A percentile compares a stretch with the other conserved stretches of the same genome.
phyloP scores from a whole-genome alignment of 2,888 invertebrate species.

The Nomada fucata region DNA sequence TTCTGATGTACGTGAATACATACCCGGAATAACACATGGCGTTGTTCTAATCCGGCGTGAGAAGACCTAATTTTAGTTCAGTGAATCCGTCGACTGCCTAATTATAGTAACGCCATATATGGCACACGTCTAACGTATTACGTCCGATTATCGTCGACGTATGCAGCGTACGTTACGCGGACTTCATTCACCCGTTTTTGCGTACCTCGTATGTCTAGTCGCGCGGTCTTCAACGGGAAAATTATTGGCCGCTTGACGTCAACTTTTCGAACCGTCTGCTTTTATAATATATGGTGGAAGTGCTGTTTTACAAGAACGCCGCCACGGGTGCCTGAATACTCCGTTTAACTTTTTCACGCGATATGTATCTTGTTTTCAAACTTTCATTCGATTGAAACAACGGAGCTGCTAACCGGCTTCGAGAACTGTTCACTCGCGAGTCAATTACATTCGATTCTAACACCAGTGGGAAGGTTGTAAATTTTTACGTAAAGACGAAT shows the following conservation, averaged over 20 bases:
- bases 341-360: background rate
- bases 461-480: too few species aligned
- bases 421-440: too few species aligned
- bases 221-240: constrained; percentile 39
- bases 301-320: background rate
- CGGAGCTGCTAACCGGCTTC: background rate
- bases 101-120: constrained; percentile 76
- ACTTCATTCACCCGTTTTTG: constrained; percentile 76
- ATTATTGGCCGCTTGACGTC: constrained; percentile 76
- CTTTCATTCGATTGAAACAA: background rate
- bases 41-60: constrained; percentile 67
- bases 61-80: constrained; percentile 70
- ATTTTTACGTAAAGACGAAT: too few species aligned
- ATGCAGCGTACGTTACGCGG: constrained; percentile 53
- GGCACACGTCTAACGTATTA: constrained; percentile 60
- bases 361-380: background rate
- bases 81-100: constrained; percentile 66
- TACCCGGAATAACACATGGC: constrained; percentile 40
- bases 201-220: background rate
- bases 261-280: constrained; percentile 43
- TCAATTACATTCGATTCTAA: too few species aligned
- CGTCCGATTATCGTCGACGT: constrained; percentile 49
- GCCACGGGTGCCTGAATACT: background rate
- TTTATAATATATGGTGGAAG: background rate
- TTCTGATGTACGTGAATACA: constrained; percentile 3